Percentiles rank a stretch among this genome's conserved stretches.
Conservation (phyloP, 2,888 invertebrate species). For the Crematogaster levior region DNA sequence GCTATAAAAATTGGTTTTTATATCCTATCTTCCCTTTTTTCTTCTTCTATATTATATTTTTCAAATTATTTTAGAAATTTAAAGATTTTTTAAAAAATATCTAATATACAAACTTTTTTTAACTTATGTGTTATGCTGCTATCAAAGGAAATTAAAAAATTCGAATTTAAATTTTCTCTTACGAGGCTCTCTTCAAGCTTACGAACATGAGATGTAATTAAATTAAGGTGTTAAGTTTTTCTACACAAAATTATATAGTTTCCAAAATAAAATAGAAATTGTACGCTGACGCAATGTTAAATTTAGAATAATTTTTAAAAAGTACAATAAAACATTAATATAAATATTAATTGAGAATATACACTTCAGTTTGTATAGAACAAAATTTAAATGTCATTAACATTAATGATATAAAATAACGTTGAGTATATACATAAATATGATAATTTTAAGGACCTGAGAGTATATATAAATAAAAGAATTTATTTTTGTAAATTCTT, state of each 20-base stretch:
- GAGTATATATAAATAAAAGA: conserved; percentile 21
- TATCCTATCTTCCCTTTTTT: not conserved
- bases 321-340: not conserved
- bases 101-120: not conserved
- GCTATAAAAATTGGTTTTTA: not conserved
- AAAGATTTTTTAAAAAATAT: not conserved
- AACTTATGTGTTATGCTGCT: not conserved
- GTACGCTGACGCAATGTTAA: not conserved
- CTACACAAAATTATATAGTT: not conserved
- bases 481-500: not conserved
- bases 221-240: not conserved
- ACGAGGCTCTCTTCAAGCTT: not conserved
- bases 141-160: not conserved
- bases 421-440: conserved; percentile 6
- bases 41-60: not conserved
- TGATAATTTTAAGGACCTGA: conserved; percentile 34
- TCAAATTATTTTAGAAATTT: not conserved
- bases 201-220: not conserved
- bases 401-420: not conserved
- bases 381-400: not conserved
- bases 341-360: not conserved
- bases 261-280: not conserved
- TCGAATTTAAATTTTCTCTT: not conserved
- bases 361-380: not conserved
- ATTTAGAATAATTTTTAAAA: not conserved